phyloP scores from a whole-genome alignment of 2,797 vertebrate species.

The Pogoniulus pusillus region DNA sequence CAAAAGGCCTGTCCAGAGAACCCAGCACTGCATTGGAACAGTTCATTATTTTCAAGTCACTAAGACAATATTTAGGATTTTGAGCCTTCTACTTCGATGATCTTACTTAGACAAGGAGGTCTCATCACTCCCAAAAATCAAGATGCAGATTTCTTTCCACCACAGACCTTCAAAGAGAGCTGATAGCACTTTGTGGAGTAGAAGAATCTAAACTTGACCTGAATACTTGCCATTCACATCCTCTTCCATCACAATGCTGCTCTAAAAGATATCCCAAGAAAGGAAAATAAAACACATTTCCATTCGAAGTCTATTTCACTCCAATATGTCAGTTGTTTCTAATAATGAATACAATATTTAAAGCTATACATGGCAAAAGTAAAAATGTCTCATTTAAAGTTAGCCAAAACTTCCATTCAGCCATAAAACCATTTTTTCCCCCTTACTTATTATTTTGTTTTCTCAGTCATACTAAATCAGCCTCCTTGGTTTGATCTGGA shows the following conservation, averaged over 20 bases:
- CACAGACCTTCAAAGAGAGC: not conserved
- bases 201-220: not conserved
- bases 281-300: not conserved
- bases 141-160: not conserved
- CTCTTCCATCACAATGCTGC: not conserved
- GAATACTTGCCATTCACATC: not conserved
- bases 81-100: not conserved
- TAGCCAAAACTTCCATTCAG: not conserved
- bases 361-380: not conserved
- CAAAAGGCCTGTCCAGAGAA: not conserved
- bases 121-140: not conserved
- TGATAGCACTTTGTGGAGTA: not conserved
- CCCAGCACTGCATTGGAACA: not conserved
- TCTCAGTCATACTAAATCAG: not conserved
- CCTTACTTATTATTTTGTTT: not conserved
- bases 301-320: not conserved
- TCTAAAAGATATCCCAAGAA: not conserved
- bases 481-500: not conserved
- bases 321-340: not conserved
- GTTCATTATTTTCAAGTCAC: not conserved
- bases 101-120: not conserved
- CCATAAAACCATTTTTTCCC: not conserved
- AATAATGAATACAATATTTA: not conserved
- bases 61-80: not conserved
- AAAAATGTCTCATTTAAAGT: not conserved